Base-by-base conservation (phyloP, 2,797 vertebrate genomes). In the Protosalanx chinensis region DNA sequence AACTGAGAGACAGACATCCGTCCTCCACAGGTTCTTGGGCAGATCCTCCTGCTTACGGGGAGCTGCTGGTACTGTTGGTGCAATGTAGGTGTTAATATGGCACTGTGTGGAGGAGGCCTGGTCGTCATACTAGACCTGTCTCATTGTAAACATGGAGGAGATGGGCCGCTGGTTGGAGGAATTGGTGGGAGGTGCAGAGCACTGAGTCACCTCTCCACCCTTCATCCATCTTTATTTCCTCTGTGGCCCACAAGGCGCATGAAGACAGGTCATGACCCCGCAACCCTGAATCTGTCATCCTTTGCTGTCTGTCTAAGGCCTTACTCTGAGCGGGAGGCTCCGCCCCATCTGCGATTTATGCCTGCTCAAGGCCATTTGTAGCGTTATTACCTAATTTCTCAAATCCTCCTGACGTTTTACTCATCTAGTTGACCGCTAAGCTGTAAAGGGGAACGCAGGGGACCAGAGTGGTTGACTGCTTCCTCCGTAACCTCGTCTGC, bases 161-260 rank as follows among this genome's bases (percentile, higher is more conserved):
- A 53, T 63, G 51, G 72, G 66, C 49, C 37, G 29, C 35, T 74
- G 49, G 76, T 30, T 56, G 71, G 73, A 80, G 10, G 7, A 66
- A 75, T 64, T 20, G 70, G 70, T 61, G 61, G 67, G 68, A 35
- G 29, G 3, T 37, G 20, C 67, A 70, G 73, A 77, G 64, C 53
- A 76, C 49, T 16, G 72, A 77, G 65, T 76, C 86, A 76, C 71
- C 70, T 78, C 66, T 51, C 68, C 49, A 53, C 65, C 75, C 67
- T 61, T 78, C 61, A 79, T 84, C 75, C 27, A 59, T 85, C 82
- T 85, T 82, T 71, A 85, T 85, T 75, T 76, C 70, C 72, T 77
- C 63, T 70, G 79, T 79, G 64, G 73, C 66, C 66, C 75, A 64
- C 59, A 70, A 64, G 75, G 68, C 74, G 82, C 81, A 74, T 81